Base-by-base conservation (phyloP, 2,113 vertebrate genomes). In the Chamaetylas fuelleborni region DNA sequence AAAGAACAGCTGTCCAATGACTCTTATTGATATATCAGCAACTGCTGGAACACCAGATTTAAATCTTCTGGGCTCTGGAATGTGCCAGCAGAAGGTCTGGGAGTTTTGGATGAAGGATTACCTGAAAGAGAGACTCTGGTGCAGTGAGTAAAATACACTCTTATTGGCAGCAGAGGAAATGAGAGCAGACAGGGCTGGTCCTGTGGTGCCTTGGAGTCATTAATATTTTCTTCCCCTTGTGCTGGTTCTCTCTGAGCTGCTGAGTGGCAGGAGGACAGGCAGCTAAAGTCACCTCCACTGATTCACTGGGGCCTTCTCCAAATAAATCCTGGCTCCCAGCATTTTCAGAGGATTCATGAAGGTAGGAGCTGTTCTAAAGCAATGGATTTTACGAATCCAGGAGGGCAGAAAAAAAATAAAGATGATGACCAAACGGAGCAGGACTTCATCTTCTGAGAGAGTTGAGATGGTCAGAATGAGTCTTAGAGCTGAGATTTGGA, bases 31-130 rank as follows among this genome's bases (percentile, higher is more conserved):
- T 96, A 84, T 45, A 94, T 93, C 93, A 92, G 92, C 92, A 93
- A 24, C 93, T 92, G 95, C 94, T 95, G 90, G 88, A 93, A 50
- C 31, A 24, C 82, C 95, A 96, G 92, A 93, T 96, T 95, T 93
- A 92, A 5, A 16, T 53, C 23, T 95, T 86, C 65, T 93, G 92
- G 85, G 90, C 86, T 90, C 40, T 71, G 88, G 64, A 74, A 96
- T 72, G 92, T 83, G 90, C 82, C 93, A 94, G 90, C 93, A 94
- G 90, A 93, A 96, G 80, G 88, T 81, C 81, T 92, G 89, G 81
- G 61, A 93, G 86, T 48, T 86, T 81, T 74, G 90, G 62, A 95
- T 96, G 93, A 92, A 90, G 94, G 90, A 97, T 88, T 86, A 61
- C 72, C 69, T 93, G 82, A 50, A 88, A 90, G 82, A 65, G 53